Conservation (phyloP, 92 coral and sea anemone species). For the Palythoa grandiflora region DNA sequence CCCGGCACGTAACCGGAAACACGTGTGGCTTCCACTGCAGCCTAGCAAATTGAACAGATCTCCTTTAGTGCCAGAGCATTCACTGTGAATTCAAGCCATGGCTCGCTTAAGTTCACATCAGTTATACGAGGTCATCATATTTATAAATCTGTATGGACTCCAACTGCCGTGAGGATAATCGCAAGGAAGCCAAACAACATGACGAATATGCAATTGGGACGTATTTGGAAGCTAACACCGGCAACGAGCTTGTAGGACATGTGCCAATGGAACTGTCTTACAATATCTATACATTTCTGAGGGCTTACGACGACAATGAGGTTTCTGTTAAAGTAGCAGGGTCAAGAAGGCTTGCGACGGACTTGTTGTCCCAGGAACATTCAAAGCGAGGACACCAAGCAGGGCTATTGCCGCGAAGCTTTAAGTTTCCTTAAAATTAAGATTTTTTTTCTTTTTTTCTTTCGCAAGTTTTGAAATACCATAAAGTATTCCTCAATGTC, state of each 20-base stretch:
- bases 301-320: background rate
- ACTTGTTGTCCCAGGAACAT: too few relatives aligned
- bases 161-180: background rate
- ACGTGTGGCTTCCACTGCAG: background rate
- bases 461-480: too few relatives aligned
- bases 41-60: constrained; percentile 27
- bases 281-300: background rate
- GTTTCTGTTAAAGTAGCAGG: background rate
- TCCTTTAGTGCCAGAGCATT: background rate
- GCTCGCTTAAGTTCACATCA: constrained; percentile 62
- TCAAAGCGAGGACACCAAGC: too few relatives aligned
- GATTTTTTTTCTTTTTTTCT: too few relatives aligned
- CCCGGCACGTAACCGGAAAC: background rate
- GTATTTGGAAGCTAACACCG: too few relatives aligned
- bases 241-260: background rate
- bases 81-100: constrained; percentile 21
- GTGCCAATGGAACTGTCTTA: background rate
- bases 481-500: too few relatives aligned
- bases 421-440: too few relatives aligned
- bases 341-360: too few relatives aligned
- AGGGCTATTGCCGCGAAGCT: too few relatives aligned
- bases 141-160: constrained; percentile 54
- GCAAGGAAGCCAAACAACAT: background rate
- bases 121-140: constrained; percentile 40
- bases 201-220: too few relatives aligned